phyloP scores from a whole-genome alignment of 2,113 vertebrate species.

The Callionymus lyra region DNA sequence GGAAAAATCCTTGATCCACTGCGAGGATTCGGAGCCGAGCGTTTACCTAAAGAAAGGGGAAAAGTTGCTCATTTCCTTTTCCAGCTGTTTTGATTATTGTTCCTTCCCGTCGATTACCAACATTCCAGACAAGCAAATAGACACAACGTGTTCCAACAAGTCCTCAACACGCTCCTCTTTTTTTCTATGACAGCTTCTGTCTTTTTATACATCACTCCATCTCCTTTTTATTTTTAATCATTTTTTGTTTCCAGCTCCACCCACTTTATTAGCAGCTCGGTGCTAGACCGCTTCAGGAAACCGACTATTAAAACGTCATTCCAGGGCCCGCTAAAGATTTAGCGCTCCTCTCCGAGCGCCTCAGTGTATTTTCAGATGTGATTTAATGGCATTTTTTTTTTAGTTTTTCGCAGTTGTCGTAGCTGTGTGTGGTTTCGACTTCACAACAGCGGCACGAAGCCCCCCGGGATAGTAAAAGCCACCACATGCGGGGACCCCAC shows the following conservation, averaged over 20 bases:
- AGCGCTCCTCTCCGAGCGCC: too few relatives aligned
- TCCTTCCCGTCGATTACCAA: constrained; percentile 27
- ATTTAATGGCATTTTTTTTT: too few relatives aligned
- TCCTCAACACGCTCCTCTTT: constrained; percentile 17
- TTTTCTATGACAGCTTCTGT: constrained; percentile 23
- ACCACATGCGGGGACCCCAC: too few relatives aligned
- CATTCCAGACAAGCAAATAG: constrained; percentile 50
- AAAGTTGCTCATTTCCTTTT: constrained; percentile 19
- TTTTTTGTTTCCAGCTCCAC: constrained; percentile 11
- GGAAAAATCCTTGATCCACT: constrained; percentile 22
- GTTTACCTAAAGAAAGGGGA: constrained; percentile 35
- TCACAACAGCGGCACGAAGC: too few relatives aligned
- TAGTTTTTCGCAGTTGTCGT: too few relatives aligned
- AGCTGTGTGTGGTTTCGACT: too few relatives aligned
- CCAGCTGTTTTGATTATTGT: constrained; percentile 28
- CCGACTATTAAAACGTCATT: too few relatives aligned
- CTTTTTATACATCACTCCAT: constrained; percentile 3
- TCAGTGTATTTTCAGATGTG: too few relatives aligned
- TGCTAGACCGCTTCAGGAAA: constrained; percentile 19
- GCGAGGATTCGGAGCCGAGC: constrained; percentile 20
- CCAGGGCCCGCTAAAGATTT: too few relatives aligned
- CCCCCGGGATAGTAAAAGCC: too few relatives aligned
- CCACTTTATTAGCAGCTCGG: constrained; percentile 19
- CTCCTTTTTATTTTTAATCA: constrained; percentile 1
- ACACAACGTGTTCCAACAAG: constrained; percentile 43